Conservation (phyloP, 2,113 vertebrate species). For the Paratilapia polleni region DNA sequence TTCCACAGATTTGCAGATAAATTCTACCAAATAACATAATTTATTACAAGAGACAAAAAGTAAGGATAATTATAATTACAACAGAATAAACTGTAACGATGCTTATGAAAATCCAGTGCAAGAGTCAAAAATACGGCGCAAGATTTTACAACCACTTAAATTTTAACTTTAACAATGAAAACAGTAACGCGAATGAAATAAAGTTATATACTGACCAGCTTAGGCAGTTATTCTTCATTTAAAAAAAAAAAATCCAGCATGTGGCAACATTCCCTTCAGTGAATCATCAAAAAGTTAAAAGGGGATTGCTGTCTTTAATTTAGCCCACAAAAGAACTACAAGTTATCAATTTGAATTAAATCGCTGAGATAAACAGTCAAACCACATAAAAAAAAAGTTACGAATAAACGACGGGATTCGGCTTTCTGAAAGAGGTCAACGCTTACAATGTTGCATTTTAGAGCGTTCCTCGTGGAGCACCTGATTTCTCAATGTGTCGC, state of each 20-base stretch:
- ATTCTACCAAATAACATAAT: background rate
- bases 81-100: slow-evolving; percentile 1
- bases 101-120: background rate
- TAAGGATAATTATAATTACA: background rate
- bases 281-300: background rate
- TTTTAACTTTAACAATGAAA: too few species aligned
- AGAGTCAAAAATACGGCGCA: background rate
- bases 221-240: accelerated
- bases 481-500: slow-evolving; percentile 28
- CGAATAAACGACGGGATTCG: accelerated
- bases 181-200: background rate
- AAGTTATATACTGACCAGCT: background rate
- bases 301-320: accelerated
- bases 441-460: background rate
- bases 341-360: too few species aligned
- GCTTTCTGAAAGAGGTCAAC: background rate
- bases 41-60: background rate
- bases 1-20: background rate
- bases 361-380: background rate
- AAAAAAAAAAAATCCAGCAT: background rate
- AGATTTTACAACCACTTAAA: too few species aligned
- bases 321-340: background rate
- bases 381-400: background rate
- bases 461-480: slow-evolving; percentile 6
- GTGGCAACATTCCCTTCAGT: background rate